A percentile compares a stretch with the other conserved stretches of the same genome.
Evolutionary conservation across 2,888 invertebrate species (phyloP).

Genomic region (Sminthurinus aureus): DNA sequence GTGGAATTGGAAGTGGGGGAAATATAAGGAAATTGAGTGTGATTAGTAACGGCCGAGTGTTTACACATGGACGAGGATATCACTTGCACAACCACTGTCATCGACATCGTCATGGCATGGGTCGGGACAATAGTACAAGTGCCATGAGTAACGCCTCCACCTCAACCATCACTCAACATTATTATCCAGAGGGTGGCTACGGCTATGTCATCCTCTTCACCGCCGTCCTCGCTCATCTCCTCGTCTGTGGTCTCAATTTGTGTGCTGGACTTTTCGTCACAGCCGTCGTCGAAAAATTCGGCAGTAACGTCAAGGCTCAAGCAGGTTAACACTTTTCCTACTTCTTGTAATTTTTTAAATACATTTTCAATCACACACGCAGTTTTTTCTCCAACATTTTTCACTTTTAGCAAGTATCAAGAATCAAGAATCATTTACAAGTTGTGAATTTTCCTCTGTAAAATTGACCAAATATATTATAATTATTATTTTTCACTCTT

Average conservation of each 20-base stretch:
- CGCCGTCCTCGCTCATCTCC: slow-evolving; percentile 53
- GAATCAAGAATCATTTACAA: no score
- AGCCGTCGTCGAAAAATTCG: slow-evolving; percentile 50
- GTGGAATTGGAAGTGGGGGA: neutral
- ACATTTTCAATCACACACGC: no score
- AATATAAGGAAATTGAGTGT: slow-evolving; percentile 31
- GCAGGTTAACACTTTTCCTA: slow-evolving; percentile 45
- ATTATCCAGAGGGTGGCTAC: slow-evolving; percentile 58
- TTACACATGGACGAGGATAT: slow-evolving; percentile 39
- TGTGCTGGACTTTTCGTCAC: slow-evolving; percentile 51
- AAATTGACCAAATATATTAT: no score
- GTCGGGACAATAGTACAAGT: slow-evolving; percentile 41
- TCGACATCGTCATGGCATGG: slow-evolving; percentile 17
- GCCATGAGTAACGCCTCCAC: slow-evolving; percentile 42
- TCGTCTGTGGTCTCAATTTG: slow-evolving; percentile 54
- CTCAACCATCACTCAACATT: slow-evolving; percentile 54
- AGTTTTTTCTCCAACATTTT: no score
- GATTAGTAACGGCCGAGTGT: slow-evolving; percentile 37
- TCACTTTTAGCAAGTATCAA: no score
- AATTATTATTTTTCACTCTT: no score
- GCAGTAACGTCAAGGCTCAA: slow-evolving; percentile 47
- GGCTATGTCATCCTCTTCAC: slow-evolving; percentile 56
- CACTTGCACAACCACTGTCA: slow-evolving; percentile 37
- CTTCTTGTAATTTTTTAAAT: no score
- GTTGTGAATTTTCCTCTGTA: no score